Conservation (phyloP, 2,888 invertebrate species). For the Oxycera nigricornis region DNA sequence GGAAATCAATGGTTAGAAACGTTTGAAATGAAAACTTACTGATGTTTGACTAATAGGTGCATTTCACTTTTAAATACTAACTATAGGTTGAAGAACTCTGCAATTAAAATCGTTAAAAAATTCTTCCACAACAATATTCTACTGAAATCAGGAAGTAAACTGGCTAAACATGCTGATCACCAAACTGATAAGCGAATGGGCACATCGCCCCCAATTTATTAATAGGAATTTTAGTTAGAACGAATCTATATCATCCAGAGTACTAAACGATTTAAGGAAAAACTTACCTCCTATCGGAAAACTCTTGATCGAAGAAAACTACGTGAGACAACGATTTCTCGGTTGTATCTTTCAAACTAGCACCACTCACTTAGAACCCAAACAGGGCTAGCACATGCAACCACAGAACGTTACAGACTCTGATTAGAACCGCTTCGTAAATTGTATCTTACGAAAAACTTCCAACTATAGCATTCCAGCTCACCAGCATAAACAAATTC, state of each 20-base stretch:
- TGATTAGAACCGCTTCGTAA: constrained; percentile 12
- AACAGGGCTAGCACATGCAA: neutral
- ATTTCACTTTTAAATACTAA: too few relatives aligned
- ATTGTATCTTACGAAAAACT: constrained; percentile 18
- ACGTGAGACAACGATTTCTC: neutral
- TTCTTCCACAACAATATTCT: neutral
- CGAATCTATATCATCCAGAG: neutral
- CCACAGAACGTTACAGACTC: neutral
- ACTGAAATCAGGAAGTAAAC: neutral
- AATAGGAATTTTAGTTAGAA: neutral
- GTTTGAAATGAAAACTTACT: too few relatives aligned
- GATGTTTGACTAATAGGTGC: too few relatives aligned
- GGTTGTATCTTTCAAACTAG: neutral
- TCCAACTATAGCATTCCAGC: constrained; percentile 35
- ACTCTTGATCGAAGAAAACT: neutral
- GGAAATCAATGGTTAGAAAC: too few relatives aligned
- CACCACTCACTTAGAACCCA: neutral
- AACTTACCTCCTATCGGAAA: too few relatives aligned
- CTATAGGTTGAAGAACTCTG: too few relatives aligned
- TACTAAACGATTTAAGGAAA: neutral
- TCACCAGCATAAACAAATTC: constrained; percentile 31
- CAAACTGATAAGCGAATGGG: neutral
- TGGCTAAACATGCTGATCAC: neutral
- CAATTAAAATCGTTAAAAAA: neutral
- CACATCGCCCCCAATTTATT: neutral